A percentile compares a stretch with the other conserved stretches of the same genome.
Conservation (phyloP, 2,888 invertebrate species). For the Villa cingulata region DNA sequence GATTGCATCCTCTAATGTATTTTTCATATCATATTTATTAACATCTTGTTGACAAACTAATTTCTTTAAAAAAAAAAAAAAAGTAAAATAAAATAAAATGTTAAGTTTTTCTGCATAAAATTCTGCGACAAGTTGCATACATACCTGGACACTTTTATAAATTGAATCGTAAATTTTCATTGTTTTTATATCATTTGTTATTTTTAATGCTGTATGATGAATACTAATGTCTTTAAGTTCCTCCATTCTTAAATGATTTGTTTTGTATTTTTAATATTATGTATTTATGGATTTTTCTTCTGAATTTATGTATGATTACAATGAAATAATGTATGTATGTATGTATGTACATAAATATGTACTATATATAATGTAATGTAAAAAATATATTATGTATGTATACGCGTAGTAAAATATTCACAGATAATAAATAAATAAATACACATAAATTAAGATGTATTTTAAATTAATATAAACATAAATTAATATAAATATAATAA, state of each 20-base stretch:
- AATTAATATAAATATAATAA: too few species aligned
- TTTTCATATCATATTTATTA: conserved; percentile 63
- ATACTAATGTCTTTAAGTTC: conserved; percentile 39
- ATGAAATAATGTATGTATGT: too few species aligned
- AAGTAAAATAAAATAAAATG: too few species aligned
- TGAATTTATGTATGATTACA: too few species aligned
- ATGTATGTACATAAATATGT: too few species aligned
- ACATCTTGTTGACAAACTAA: conserved; percentile 63
- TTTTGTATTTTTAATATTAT: background rate
- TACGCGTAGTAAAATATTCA: too few species aligned
- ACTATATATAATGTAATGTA: too few species aligned
- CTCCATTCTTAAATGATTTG: conserved; percentile 26
- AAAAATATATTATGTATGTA: too few species aligned
- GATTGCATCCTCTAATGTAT: conserved; percentile 60
- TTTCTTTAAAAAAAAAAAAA: conserved; percentile 40
- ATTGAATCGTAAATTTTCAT: conserved; percentile 62
- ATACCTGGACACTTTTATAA: conserved; percentile 66
- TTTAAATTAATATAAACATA: too few species aligned
- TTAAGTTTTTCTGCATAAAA: too few species aligned
- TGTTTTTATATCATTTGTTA: conserved; percentile 65
- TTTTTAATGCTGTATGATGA: conserved; percentile 60
- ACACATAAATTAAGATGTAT: too few species aligned
- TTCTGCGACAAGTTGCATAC: conserved; percentile 1
- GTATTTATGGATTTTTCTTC: background rate
- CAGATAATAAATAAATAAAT: too few species aligned